Base-by-base conservation (phyloP, 1,140 invertebrate species). In the Apis cerana region DNA sequence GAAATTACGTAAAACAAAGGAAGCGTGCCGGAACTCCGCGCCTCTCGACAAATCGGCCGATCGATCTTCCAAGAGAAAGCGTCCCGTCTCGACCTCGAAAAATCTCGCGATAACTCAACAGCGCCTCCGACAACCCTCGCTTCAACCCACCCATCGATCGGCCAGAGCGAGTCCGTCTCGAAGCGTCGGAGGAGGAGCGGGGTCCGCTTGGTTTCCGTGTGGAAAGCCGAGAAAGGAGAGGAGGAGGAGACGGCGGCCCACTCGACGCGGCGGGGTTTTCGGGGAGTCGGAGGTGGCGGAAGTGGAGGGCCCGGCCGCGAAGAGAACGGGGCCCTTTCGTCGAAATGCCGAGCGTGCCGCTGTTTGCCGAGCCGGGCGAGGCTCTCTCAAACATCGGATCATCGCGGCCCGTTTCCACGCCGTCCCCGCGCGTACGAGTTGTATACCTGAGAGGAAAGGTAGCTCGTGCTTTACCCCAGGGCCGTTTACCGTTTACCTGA, bases 1-100 rank as follows among this genome's bases (percentile, higher is more conserved):
- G 91, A 93, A 93, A 93, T 93, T 93, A 93, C 92, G 91, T 92
- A 93, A 93, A 92, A 93, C 90, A 92, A 92, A 93, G 91, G 91
- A 93, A 93, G 90, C 89, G 88, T 86, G 88, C 89, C 87, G 85
- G 82, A 87, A 89, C 90, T 89, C 85, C 80, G 75, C 77, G 82
- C 91, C 88, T 91, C 87, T 86, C 90, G 88, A 89, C 90, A 88
- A 88, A 90, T 91, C 89, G 88, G 77, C 83, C 87, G 67, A 86
- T 87, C 85, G 86, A 91, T 90, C 89, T 86, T 84, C 59, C 2
- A 56, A 19, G 65, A 79, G 81, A 78, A 85, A 76, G 61, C 68
- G 33, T 15, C 52, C n/a, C 72, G 68, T 27, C n/a, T 56, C 33
- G 4, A 43, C 5, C 33, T 7, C 33, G 33, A 43, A 43, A 27